Percentiles rank a stretch among this genome's conserved stretches.
Evolutionary conservation across 2,888 invertebrate species (phyloP).

Genomic region (Schizaphis graminum): DNA sequence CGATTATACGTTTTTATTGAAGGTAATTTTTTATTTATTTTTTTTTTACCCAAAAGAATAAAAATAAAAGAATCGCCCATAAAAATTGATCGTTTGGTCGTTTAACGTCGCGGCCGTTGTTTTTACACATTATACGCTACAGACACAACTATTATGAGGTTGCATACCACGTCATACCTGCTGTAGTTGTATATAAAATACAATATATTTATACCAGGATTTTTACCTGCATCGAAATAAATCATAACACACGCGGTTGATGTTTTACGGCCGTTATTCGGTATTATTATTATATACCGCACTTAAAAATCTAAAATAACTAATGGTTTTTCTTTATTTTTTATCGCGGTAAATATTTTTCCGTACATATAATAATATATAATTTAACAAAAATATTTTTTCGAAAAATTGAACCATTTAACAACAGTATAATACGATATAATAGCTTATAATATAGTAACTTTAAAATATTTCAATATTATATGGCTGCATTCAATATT

Average conservation of each 20-base stretch:
- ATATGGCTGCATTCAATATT: background rate
- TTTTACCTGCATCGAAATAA: conserved; percentile 51
- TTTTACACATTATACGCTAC: background rate
- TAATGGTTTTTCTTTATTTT: conserved; percentile 3
- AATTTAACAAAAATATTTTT: background rate
- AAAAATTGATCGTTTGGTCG: background rate
- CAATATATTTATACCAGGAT: background rate
- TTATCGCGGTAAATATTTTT: background rate
- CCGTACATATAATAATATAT: background rate
- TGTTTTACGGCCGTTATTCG: conserved; percentile 23
- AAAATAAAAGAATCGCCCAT: background rate
- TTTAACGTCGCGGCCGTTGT: background rate
- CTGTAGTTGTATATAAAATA: background rate
- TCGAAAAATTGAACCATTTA: background rate
- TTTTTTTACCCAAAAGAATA: background rate
- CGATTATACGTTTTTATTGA: background rate
- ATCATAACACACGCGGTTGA: conserved; percentile 31
- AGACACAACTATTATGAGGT: background rate
- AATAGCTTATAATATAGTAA: background rate
- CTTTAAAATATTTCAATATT: background rate
- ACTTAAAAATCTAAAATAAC: conserved; percentile 30
- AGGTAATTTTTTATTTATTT: background rate
- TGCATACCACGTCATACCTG: background rate
- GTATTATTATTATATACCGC: conserved; percentile 21
- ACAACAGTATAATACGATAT: background rate